A percentile compares a stretch with the other conserved stretches of the same genome.
phyloP scores from a whole-genome alignment of 2,888 invertebrate genomes.

The Megastigmus dorsalis region DNA sequence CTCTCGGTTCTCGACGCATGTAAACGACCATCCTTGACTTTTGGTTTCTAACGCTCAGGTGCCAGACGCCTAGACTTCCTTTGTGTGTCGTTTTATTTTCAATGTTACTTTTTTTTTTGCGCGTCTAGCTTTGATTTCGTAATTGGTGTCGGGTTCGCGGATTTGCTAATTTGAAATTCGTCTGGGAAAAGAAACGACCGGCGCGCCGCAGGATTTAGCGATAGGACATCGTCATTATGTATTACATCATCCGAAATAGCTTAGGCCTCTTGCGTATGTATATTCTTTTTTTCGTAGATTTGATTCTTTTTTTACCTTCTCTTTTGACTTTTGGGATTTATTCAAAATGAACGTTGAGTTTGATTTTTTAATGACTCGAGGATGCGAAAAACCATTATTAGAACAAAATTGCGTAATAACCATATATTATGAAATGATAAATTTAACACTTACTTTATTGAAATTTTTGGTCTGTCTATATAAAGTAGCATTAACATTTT shows the following conservation, averaged over 20 bases:
- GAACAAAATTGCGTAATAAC: too few relatives aligned
- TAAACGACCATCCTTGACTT: constrained; percentile 62
- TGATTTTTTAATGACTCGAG: too few relatives aligned
- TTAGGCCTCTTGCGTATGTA: too few relatives aligned
- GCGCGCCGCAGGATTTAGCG: not conserved
- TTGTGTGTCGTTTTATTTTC: constrained; percentile 27
- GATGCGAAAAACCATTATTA: too few relatives aligned
- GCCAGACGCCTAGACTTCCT: constrained; percentile 56
- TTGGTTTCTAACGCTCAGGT: constrained; percentile 64
- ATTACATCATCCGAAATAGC: constrained; percentile 29
- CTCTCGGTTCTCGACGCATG: constrained; percentile 34
- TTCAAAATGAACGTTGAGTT: too few relatives aligned
- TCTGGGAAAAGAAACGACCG: constrained; percentile 17
- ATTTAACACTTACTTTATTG: too few relatives aligned
- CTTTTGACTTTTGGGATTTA: too few relatives aligned
- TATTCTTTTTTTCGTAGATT: too few relatives aligned
- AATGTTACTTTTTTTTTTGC: constrained; percentile 1
- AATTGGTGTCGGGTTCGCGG: not conserved
- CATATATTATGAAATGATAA: too few relatives aligned
- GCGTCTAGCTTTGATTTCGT: constrained; percentile 21
- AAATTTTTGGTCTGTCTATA: too few relatives aligned
- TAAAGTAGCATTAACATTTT: too few relatives aligned
- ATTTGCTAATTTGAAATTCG: constrained; percentile 26
- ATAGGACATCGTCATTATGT: constrained; percentile 5
- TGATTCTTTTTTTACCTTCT: too few relatives aligned